Base-by-base conservation (phyloP, 2,113 vertebrate genomes). In the Psettodes erumei region DNA sequence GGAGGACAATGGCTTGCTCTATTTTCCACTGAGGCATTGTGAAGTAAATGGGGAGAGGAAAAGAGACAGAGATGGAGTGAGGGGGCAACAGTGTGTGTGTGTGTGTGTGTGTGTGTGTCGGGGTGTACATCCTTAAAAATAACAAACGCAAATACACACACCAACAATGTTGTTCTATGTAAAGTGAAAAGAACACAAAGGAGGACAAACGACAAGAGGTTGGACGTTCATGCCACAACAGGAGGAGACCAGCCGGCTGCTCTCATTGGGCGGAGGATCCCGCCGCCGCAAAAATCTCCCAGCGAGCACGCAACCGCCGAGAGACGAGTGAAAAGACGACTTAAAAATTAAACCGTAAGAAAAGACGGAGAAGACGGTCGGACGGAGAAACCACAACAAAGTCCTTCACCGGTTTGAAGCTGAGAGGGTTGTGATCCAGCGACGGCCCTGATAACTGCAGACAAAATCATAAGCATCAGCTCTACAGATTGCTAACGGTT, bases 201-300 rank as follows among this genome's bases (percentile, higher is more conserved):
- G 28, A 10, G 45, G 6, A 16, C 2, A 56, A 40, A 6, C 15
- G 23, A 27, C 23, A 37, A 9, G 62, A 61, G 47, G 78, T 50
- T 35, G n/a, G 53, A 71, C 53, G 66, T 53, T 40, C 68, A 68
- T 5, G 38, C 42, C 60, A 47, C 74, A 55, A 65, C 66, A 83
- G 72, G 83, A 83, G 83, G 53, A 75, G 77, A 80, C 83, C 69
- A 69, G 65, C 65, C 60, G 30, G 37, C 45, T 65, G 61, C 37
- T 72, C 83, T 64, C 66, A 33, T 65, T n/a, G 66, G 59, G 32
- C 0, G 10, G 74, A 83, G 75, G 83, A 86, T 67, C 86, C 69
- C 66, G 81, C 73, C 71, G 86, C 8, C 64, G 65, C 70, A 77
- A 58, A 50, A 73, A 75, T 71, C 80, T 5, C 53, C 70, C 79